These are phyloP conservation scores for Halcyon leucocephala DNA, from an alignment of 2,797 vertebrate genomes.

Conservation along the genomic window DNA sequence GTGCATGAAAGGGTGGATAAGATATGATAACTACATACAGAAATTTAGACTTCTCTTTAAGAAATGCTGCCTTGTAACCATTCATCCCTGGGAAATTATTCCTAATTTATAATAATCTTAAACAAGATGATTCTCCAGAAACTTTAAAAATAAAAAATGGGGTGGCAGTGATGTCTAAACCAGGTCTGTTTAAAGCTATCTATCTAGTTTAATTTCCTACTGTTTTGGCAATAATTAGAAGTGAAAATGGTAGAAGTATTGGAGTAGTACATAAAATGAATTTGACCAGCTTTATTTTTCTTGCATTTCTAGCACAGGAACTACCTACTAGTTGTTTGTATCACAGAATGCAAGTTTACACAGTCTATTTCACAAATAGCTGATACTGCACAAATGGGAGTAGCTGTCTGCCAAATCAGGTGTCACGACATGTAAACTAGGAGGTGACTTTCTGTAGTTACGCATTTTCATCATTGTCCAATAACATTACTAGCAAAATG, in stretches of 20 bases:
- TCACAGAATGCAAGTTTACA: background rate
- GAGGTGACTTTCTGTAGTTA: background rate
- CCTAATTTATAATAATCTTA: background rate
- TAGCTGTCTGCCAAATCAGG: background rate
- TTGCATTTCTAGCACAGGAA: background rate
- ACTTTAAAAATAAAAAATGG: background rate
- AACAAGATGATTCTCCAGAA: background rate
- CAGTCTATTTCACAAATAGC: background rate
- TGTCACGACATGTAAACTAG: background rate
- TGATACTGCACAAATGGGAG: background rate
- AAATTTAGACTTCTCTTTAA: background rate
- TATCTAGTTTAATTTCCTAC: background rate
- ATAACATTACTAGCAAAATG: background rate
- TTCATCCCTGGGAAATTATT: background rate
- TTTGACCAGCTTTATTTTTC: background rate
- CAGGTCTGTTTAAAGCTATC: background rate
- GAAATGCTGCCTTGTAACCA: background rate
- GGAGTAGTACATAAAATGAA: background rate
- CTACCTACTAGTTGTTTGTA: background rate
- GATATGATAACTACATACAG: background rate
- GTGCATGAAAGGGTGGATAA: background rate
- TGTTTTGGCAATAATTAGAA: background rate
- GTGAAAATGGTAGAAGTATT: background rate
- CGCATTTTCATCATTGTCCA: conserved; percentile 23
- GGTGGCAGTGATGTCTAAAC: background rate